Conservation (phyloP, 2,888 invertebrate genomes). For the Trissonchulus latispiculum region DNA sequence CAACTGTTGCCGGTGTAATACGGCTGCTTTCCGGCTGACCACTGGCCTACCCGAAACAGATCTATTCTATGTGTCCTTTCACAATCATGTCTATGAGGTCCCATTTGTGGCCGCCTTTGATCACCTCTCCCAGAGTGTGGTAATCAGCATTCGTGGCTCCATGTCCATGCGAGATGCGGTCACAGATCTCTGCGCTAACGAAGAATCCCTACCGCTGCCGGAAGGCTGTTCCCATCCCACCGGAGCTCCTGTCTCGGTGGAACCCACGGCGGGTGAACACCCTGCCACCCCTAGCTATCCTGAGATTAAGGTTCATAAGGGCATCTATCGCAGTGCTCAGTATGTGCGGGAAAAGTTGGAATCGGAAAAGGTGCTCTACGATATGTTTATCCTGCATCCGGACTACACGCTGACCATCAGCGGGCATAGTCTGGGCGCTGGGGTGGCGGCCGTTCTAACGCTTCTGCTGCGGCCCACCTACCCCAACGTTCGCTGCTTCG, state of each 20-base stretch:
- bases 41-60: conserved; percentile 65
- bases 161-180: conserved; percentile 72
- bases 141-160: conserved; percentile 72
- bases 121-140: conserved; percentile 39
- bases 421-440: conserved; percentile 81
- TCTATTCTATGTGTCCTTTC: conserved; percentile 72
- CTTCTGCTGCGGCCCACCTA: conserved; percentile 66
- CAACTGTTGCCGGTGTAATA: conserved; percentile 77
- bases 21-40: conserved; percentile 68
- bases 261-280: background rate
- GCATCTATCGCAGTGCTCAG: conserved; percentile 4
- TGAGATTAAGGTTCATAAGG: conserved; percentile 21
- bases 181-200: conserved; percentile 38
- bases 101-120: conserved; percentile 10
- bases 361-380: conserved; percentile 58
- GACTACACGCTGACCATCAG: conserved; percentile 67
- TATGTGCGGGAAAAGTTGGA: conserved; percentile 46
- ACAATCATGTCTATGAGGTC: conserved; percentile 71
- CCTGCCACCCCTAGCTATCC: conserved; percentile 53
- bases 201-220: conserved; percentile 10
- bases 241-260: background rate
- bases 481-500: conserved; percentile 69
- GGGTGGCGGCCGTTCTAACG: conserved; percentile 69
- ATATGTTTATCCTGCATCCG: conserved; percentile 60
- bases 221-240: background rate